phyloP scores from a whole-genome alignment of 2,888 invertebrate genomes.

The Machimus rusticus region DNA sequence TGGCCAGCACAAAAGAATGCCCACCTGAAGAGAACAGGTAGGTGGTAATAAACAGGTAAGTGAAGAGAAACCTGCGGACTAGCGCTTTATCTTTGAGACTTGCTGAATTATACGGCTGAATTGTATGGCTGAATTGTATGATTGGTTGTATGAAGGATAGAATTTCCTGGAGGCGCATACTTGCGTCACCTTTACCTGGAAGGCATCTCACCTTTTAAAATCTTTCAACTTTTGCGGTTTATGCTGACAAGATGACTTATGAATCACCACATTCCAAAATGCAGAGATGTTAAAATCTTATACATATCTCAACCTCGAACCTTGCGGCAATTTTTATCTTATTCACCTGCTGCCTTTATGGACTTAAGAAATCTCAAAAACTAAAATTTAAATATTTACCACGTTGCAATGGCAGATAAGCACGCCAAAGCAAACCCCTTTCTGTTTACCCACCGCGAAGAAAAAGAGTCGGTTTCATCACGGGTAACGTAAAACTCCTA shows the following conservation, averaged over 20 bases:
- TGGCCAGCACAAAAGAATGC: neutral
- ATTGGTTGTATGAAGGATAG: neutral
- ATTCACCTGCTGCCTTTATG: neutral
- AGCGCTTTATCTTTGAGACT: neutral
- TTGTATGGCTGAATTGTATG: neutral
- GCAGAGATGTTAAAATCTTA: neutral
- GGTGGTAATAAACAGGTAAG: neutral
- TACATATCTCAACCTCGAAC: neutral
- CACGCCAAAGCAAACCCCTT: neutral
- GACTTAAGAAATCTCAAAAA: neutral
- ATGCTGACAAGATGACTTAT: neutral
- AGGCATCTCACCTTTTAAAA: neutral
- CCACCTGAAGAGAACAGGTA: conserved; percentile 6
- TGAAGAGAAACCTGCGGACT: neutral
- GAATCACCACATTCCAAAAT: neutral
- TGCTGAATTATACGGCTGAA: neutral
- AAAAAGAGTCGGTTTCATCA: neutral
- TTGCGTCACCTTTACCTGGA: neutral
- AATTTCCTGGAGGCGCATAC: neutral
- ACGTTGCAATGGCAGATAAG: neutral
- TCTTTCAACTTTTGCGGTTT: neutral
- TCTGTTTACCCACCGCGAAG: neutral
- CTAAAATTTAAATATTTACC: neutral
- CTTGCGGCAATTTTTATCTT: neutral
- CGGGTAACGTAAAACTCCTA: neutral